Conservation (phyloP, 2,797 vertebrate species). For the Spheniscus humboldti region DNA sequence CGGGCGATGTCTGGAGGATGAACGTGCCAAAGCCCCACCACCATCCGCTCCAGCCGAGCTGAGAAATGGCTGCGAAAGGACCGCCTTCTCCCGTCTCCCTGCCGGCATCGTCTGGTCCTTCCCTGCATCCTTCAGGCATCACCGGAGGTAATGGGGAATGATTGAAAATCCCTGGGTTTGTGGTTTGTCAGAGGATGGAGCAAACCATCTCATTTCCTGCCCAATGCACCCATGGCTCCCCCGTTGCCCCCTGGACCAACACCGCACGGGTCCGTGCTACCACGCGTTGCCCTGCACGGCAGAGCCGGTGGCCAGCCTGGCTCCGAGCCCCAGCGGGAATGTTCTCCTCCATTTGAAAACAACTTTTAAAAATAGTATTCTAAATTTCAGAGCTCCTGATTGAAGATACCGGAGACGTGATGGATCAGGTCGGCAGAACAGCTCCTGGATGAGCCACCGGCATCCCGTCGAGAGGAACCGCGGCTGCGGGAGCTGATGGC, state of each 20-base stretch:
- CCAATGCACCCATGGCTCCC: background rate
- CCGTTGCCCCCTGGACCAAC: background rate
- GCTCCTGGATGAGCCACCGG: accelerated
- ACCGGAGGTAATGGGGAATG: background rate
- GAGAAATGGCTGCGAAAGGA: background rate
- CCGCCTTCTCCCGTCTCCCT: background rate
- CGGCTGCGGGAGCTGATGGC: background rate
- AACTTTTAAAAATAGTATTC: background rate
- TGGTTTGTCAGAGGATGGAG: background rate
- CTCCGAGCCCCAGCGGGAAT: background rate
- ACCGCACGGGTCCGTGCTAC: accelerated
- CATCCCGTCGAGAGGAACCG: accelerated
- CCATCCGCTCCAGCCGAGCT: background rate
- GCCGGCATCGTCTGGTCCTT: background rate
- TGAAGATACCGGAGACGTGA: accelerated
- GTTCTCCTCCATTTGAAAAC: background rate
- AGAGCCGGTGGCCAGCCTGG: background rate
- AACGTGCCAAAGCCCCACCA: background rate
- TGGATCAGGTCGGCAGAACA: background rate
- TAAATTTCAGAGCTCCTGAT: background rate
- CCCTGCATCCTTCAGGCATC: background rate
- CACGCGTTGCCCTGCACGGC: accelerated
- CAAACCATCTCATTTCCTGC: background rate
- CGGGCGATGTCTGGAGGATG: background rate
- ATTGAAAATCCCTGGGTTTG: background rate